phyloP scores from a whole-genome alignment of 2,113 vertebrate genomes.

The Ochotona princeps region DNA sequence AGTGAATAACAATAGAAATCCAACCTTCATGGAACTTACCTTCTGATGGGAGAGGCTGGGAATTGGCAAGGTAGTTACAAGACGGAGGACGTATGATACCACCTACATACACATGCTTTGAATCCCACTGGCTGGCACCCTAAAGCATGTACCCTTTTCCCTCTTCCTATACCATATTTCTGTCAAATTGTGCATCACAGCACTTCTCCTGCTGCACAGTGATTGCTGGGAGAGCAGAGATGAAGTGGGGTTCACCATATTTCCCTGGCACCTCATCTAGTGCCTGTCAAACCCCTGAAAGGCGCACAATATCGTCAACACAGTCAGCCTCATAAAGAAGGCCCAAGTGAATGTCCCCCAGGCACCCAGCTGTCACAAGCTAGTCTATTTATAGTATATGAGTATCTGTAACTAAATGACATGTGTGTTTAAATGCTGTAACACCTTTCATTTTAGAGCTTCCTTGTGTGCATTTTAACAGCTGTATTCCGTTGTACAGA shows the following conservation, averaged over 20 bases:
- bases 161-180: background rate
- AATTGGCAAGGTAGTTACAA: slow-evolving; percentile 18
- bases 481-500: background rate
- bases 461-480: background rate
- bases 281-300: background rate
- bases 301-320: background rate
- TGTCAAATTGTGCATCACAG: background rate
- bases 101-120: background rate
- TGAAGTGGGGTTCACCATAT: background rate
- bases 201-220: background rate
- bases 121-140: background rate
- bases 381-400: background rate
- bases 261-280: background rate
- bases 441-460: slow-evolving; percentile 53
- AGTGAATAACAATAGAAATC: slow-evolving; percentile 10
- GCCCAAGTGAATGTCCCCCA: background rate
- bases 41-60: slow-evolving; percentile 9
- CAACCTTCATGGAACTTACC: slow-evolving; percentile 12
- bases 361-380: background rate
- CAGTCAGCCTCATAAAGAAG: background rate
- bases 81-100: too few species aligned
- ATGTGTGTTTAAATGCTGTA: slow-evolving; percentile 26
- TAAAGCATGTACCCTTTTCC: background rate
- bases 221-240: background rate
- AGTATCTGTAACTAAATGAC: background rate